Conservation (phyloP, 2,797 vertebrate genomes). For the Melanogrammus aeglefinus region DNA sequence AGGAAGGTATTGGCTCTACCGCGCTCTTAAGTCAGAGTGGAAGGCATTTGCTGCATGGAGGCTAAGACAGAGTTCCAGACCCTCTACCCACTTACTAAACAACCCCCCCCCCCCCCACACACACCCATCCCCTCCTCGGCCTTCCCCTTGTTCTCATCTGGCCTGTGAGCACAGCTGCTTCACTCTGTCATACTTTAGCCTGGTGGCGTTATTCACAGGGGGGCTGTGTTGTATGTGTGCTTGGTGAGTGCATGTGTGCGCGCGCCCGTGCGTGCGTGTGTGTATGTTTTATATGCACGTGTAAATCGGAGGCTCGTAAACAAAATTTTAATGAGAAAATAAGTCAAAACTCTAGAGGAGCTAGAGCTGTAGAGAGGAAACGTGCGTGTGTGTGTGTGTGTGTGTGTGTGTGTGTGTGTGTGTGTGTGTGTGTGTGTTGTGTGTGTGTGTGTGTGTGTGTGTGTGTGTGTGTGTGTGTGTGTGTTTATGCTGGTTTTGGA, state of each 20-base stretch:
- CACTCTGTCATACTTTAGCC: conserved; percentile 46
- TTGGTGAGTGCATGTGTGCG: conserved; percentile 9
- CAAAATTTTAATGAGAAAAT: neutral
- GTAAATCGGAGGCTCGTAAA: too few species aligned
- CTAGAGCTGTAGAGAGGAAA: neutral
- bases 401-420: too few species aligned
- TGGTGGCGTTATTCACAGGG: conserved; percentile 29
- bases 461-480: too few species aligned
- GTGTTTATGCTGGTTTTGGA: neutral
- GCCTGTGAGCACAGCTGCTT: conserved; percentile 55
- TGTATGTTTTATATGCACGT: conserved; percentile 15
- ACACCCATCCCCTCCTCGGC: neutral
- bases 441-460: too few species aligned
- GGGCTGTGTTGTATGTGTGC: too few species aligned
- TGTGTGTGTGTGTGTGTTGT: too few species aligned
- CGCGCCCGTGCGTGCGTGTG: conserved; percentile 24
- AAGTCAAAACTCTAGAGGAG: neutral
- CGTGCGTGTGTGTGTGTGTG: neutral
- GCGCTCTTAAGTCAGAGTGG: neutral
- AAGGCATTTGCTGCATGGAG: neutral
- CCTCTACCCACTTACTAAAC: neutral
- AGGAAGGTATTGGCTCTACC: conserved; percentile 8
- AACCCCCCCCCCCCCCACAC: neutral
- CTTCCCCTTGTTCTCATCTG: neutral
- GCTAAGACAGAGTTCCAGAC: neutral